Conservation (phyloP, 1,140 invertebrate genomes). For the Drosophila persimilis region DNA sequence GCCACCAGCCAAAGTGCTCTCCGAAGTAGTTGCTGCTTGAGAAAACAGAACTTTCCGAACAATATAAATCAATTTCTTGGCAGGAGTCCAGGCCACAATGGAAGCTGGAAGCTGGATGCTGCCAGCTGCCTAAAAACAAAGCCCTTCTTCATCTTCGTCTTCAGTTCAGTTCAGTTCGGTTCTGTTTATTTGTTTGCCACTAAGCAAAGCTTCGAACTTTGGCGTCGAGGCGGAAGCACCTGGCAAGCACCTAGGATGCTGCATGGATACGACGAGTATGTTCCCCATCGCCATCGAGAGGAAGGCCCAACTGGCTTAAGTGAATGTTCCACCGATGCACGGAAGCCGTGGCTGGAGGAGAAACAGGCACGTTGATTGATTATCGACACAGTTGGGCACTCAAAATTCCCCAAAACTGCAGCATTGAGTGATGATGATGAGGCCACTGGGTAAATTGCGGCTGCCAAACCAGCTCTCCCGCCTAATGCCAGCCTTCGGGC, state of each 20-base stretch:
- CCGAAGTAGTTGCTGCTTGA: constrained; percentile 21
- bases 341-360: constrained; percentile 4
- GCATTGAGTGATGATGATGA: constrained; percentile 57
- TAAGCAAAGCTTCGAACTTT: constrained; percentile 31
- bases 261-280: too few relatives aligned
- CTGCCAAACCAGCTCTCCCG: neutral
- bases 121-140: constrained; percentile 21
- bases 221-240: constrained; percentile 39
- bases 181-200: constrained; percentile 54
- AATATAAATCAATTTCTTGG: constrained; percentile 53
- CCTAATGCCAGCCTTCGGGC: constrained; percentile 13
- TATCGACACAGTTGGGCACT: constrained; percentile 72
- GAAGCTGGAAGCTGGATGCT: neutral
- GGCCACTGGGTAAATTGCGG: neutral
- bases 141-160: constrained; percentile 20
- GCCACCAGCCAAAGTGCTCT: constrained; percentile 24
- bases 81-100: neutral
- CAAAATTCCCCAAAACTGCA: constrained; percentile 28
- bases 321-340: constrained; percentile 28
- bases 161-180: constrained; percentile 26
- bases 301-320: constrained; percentile 20
- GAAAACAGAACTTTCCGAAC: constrained; percentile 45
- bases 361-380: constrained; percentile 62
- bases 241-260: constrained; percentile 15
- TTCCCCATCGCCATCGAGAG: too few relatives aligned